Evolutionary conservation across 1,140 invertebrate genomes (phyloP), one percentile per base, ranked within the genome.

Genomic region (Drosophila ohnishii): DNA sequence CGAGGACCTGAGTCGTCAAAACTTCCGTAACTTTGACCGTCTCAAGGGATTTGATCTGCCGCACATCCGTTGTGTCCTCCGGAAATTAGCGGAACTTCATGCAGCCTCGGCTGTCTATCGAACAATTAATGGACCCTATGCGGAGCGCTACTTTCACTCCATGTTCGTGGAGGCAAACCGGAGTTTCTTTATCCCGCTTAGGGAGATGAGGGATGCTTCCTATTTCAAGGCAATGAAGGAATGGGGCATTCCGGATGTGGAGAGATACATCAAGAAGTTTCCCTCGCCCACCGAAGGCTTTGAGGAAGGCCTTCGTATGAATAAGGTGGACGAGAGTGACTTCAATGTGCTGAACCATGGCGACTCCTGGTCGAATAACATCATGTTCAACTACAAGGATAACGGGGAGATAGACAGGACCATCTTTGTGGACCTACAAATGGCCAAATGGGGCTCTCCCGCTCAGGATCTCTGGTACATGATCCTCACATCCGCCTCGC

Each of bases 321-420:
- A 81, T 25, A 28, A 48, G 4, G 71, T 78, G 9, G 69, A 93
- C 11, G 75, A 92, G 1, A 92, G 92, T 5, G 92, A 93, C 25
- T 94, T 95, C 55, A 93, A 93, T 70, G 94, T 94, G 3, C 83
- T 95, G 8, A 94, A 93, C 76, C 95, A 95, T 56, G 95, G 95
- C 2, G 95, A 95, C 82, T 91, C 92, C 10, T 91, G 90, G 90
- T 56, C 65, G 14, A 90, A 92, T 66, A 93, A 93, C 45, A 87
- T 92, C 6, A 80, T 93, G 70, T 92, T 93, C 45, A 82, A 78
- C 28, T 90, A 92, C 67, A 75, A 85, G 8, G 78, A 65, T 1
- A 50, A 77, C 2, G 92, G 88, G 0, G 92, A 93, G 75, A 80
- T 86, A 0, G 75, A 86, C 72, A 25, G 61, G 9, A 70, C 73